Base-by-base conservation (phyloP, 2,888 invertebrate species). In the Galeopsomyia nigrocyanea region DNA sequence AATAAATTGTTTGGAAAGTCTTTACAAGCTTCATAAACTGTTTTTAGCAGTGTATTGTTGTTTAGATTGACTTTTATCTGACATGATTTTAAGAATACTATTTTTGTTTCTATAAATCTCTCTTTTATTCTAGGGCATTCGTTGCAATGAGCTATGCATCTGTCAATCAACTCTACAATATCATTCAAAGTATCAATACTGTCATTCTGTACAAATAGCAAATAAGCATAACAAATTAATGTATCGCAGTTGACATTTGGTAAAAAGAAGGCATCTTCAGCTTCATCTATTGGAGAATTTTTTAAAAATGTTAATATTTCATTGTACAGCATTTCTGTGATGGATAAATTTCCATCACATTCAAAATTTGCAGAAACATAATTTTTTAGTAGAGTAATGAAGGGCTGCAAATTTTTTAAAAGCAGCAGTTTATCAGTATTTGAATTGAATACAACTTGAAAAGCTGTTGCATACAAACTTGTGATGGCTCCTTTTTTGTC, bases 1-100 rank as follows among this genome's bases (percentile, higher is more conserved):
- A 87, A 88, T 64, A 91, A 84, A 83, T 92, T 92, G 73, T 90
- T 88, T 0, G 91, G 91, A 82, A 88, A 91, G 46, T 86, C 60
- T 9, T 78, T 60, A 71, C 85, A 77, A 67, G 80, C 81, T 63
- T 74, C 72, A 22, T 77, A 71, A 21, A 84, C n/a, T 57, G 75
- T 77, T 26, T 77, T 65, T 68, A 77, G 78, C 39, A 83, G 75
- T 58, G 57, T 21, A 21, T 62, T 61, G 19, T 67, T 66, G 47
- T 65, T 46, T 9, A 78, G 70, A 16, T 66, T 63, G 26, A 62
- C 71, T 73, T 74, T 77, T 61, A 80, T 77, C 57, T 70, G 66
- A 70, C 80, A 77, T 51, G 84, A 71, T 64, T 85, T 81, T 26
- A 84, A 73, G 67, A 86, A 75, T 26, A 82, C 77, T 22, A 87